Evolutionary conservation across 2,888 invertebrate genomes (phyloP), one percentile per base, ranked within the genome.

Genomic region (Enchytraeus crypticus): DNA sequence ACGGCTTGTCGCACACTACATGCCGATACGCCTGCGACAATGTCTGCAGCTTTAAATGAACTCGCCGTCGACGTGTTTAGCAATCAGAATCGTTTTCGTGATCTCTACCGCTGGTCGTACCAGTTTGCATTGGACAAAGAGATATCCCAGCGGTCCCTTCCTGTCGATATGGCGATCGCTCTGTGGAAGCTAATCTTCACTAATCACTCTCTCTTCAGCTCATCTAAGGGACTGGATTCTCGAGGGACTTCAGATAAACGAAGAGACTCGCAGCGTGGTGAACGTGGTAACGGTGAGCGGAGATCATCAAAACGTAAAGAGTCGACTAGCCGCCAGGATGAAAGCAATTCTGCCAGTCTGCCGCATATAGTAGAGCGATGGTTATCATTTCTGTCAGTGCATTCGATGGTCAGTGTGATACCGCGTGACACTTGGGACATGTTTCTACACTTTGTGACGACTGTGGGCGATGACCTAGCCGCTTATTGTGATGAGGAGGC

Each of bases 401-500:
- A 77, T 63, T 71, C 73, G 69, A 70, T 86, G 59, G 86, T 92
- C 68, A 84, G 90, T 73, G 92, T 92, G 67, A 89, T 92, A 75
- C 91, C 92, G 21, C 73, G 76, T 62, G 95, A 95, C 80, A 95
- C 95, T 59, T 95, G 95, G 95, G 90, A 92, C 79, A 93, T 95
- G 93, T 95, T 93, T 84, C 84, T 93, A 73, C 93, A 93, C 81
- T 93, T 95, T 81, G 86, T 88, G 70, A 93, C 95, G 81, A 87
- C 88, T 77, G 88, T 92, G 71, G 89, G 89, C 45, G 85, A 87
- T 76, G 93, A 95, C 85, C 87, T 95, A 78, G 88, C 89, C 76
- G 86, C 87, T 74, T 95, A 95, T 75, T 93, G 95, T 81, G 93
- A 95, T 79, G 89, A 90, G 58, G 93, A 95, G 82, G 95, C 95